These are phyloP conservation scores for Falco punctatus DNA, from an alignment of 2,113 vertebrate genomes.

Conservation along the genomic window DNA sequence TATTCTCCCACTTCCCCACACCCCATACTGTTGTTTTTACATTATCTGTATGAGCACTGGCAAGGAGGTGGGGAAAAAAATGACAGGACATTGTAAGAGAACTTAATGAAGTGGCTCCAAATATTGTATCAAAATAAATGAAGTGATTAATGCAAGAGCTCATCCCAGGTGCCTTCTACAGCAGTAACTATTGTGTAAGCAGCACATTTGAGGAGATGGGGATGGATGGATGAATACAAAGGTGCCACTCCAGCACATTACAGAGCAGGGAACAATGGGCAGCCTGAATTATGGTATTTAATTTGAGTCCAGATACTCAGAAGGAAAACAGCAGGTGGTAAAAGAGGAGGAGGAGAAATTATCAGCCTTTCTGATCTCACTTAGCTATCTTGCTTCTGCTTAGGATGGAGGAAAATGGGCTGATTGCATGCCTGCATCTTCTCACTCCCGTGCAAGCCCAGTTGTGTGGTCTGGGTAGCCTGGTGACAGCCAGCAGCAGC, in stretches of 20 bases:
- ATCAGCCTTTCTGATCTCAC: neutral
- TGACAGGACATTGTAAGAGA: constrained; percentile 19
- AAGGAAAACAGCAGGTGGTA: neutral
- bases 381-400: neutral
- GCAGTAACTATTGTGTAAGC: neutral
- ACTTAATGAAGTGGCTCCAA: constrained; percentile 66
- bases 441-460: accelerated
- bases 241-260: neutral
- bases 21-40: neutral
- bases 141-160: constrained; percentile 52
- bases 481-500: neutral
- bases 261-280: neutral
- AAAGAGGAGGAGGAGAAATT: neutral
- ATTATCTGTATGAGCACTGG: constrained; percentile 52
- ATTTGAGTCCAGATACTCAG: neutral
- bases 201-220: neutral
- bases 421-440: accelerated
- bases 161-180: neutral
- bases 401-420: accelerated
- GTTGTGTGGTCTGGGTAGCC: accelerated
- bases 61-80: neutral
- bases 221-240: neutral
- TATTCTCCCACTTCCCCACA: neutral
- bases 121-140: constrained; percentile 61
- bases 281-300: neutral